These are phyloP conservation scores for Pogonocherus hispidulus DNA, from an alignment of 2,888 invertebrate species.

Conservation along the genomic window DNA sequence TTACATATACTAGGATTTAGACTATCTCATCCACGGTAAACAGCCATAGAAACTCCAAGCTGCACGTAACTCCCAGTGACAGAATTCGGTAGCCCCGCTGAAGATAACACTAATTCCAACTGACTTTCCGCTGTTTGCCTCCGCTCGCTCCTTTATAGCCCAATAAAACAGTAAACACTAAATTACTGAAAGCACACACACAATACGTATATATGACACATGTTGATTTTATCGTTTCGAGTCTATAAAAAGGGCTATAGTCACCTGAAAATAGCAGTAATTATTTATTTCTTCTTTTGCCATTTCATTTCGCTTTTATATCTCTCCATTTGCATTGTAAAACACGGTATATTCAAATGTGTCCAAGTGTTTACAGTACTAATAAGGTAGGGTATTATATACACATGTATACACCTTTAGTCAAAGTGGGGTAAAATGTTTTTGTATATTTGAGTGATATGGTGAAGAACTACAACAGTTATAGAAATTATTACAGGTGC, in stretches of 20 bases:
- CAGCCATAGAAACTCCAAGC: conserved; percentile 26
- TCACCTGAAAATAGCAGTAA: conserved; percentile 4
- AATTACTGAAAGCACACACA: conserved; percentile 31
- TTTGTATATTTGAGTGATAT: too few species aligned
- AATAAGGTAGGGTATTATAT: too few species aligned
- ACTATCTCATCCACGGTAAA: conserved; percentile 28
- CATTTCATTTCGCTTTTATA: not conserved
- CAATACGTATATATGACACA: conserved; percentile 22
- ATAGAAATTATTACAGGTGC: too few species aligned
- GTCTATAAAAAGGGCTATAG: conserved; percentile 17
- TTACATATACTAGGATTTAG: conserved; percentile 28
- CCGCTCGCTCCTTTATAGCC: conserved; percentile 25
- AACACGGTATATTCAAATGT: not conserved
- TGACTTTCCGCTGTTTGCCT: conserved; percentile 34
- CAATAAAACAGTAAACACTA: conserved; percentile 35
- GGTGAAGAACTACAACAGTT: too few species aligned
- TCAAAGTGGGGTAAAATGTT: too few species aligned
- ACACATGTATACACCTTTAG: too few species aligned
- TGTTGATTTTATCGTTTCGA: conserved; percentile 29
- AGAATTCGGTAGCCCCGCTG: conserved; percentile 32
- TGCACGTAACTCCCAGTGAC: conserved; percentile 26
- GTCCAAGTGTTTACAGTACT: not conserved
- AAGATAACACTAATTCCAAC: conserved; percentile 34
- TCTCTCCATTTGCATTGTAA: not conserved
- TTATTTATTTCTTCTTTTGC: conserved; percentile 12